These are phyloP conservation scores for Euzophera pinguis DNA, from an alignment of 2,888 invertebrate genomes.

Conservation along the genomic window DNA sequence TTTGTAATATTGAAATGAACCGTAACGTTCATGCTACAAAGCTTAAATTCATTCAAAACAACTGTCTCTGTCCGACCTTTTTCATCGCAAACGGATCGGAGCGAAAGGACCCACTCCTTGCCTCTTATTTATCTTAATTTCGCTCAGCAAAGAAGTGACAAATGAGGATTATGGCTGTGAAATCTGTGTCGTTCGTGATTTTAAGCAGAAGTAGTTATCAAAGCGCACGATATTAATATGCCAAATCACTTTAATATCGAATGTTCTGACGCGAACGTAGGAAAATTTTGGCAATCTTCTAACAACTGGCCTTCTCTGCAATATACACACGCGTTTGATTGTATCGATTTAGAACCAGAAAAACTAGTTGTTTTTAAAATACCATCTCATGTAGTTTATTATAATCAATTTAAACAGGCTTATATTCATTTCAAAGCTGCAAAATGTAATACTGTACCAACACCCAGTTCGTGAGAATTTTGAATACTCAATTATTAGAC, in stretches of 20 bases:
- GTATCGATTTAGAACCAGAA: slow-evolving; percentile 39
- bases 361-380: slow-evolving; percentile 37
- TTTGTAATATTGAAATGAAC: slow-evolving; percentile 47
- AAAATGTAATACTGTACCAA: too few relatives aligned
- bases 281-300: slow-evolving; percentile 14
- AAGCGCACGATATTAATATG: slow-evolving; percentile 9
- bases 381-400: too few relatives aligned
- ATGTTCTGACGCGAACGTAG: slow-evolving; percentile 3
- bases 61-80: slow-evolving; percentile 42
- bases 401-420: too few relatives aligned
- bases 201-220: slow-evolving; percentile 29
- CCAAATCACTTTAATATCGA: neutral
- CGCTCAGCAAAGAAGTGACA: slow-evolving; percentile 64
- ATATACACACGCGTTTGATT: slow-evolving; percentile 13
- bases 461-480: too few relatives aligned
- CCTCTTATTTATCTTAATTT: slow-evolving; percentile 76
- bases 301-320: slow-evolving; percentile 15
- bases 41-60: slow-evolving; percentile 38
- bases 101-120: slow-evolving; percentile 71
- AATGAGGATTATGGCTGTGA: slow-evolving; percentile 57
- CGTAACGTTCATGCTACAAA: slow-evolving; percentile 44
- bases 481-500: too few relatives aligned
- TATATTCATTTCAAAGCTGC: too few relatives aligned
- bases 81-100: slow-evolving; percentile 33
- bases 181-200: slow-evolving; percentile 47